Base-by-base conservation (phyloP, 2,888 invertebrate species). In the Ceratothoa steindachneri region DNA sequence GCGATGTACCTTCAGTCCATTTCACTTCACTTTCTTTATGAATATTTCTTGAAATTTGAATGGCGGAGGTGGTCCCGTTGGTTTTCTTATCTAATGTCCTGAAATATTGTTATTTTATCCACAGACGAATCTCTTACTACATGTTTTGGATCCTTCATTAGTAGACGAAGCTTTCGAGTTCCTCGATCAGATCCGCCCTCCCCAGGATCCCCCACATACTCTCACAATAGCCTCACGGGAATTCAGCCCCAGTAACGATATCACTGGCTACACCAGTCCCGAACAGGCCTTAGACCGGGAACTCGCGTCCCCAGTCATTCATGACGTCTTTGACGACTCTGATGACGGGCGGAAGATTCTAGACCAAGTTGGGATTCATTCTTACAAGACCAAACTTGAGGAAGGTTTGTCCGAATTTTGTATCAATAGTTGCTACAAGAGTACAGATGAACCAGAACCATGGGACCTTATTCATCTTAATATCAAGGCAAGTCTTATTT, bases 401-500 rank as follows among this genome's bases (percentile, higher is more conserved):
- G 60, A 60, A 24, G 60, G 60, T 24, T 60, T 60, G 60, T 60
- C 60, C 1, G 60, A 60, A 7, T 60, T 60, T 1, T 24, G 22
- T 3, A 24, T 60, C 52, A 76, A 76, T 30, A 76, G 73, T 52
- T 67, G 91, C 83, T 91, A 91, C 83, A 89, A 91, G 77, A 91
- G 91, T 0, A 90, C 90, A 0, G 91, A 91, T 82, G 92, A 92
- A 82, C 91, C 91, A 0, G 93, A 93, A 82, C 93, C 93, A 0
- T 90, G 92, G 88, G 93, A 93, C 83, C 86, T 94, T 75, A 93
- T 92, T 0, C 90, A 93, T 81, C 84, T 93, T 52, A 94, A 94
- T 83, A 91, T 93, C 70, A 93, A 93, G 85, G 93, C 93, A 0
- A 91, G 92, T 82, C 90, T 93, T 4, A 92, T 93, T 89, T 93